Evolutionary conservation across 2,113 vertebrate species (phyloP).

Genomic region (Entomyzon cyanotis): DNA sequence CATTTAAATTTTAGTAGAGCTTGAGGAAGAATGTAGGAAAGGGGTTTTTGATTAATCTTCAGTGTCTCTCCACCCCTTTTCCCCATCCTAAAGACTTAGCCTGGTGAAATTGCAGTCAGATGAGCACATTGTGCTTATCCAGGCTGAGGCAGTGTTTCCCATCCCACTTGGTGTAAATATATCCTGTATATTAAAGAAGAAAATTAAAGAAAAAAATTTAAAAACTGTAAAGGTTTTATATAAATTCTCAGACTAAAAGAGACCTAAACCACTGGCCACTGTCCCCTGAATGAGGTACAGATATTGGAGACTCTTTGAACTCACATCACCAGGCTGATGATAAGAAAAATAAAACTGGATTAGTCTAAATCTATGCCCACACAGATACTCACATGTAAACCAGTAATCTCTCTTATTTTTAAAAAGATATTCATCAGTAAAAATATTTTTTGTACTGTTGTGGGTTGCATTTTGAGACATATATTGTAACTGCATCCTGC

Average conservation of each 20-base stretch:
- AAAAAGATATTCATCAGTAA: not conserved
- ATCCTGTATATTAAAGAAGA: not conserved
- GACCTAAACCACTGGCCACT: not conserved
- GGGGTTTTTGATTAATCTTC: not conserved
- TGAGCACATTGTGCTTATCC: not conserved
- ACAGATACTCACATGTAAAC: not conserved
- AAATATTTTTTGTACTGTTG: not conserved
- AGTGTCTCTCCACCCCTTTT: not conserved
- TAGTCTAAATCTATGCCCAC: not conserved
- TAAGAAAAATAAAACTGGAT: not conserved
- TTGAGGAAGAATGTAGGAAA: not conserved
- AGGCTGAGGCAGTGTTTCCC: not conserved
- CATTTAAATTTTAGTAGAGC: not conserved
- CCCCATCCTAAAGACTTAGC: not conserved
- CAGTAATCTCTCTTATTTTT: not conserved
- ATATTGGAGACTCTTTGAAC: not conserved
- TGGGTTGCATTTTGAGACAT: not conserved
- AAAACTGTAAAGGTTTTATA: not conserved
- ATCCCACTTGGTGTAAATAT: not conserved
- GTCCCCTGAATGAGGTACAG: not conserved
- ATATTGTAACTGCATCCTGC: not conserved
- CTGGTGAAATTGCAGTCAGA: not conserved
- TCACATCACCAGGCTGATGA: rapidly evolving
- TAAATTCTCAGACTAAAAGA: not conserved
- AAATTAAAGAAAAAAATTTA: not conserved